Evolutionary conservation across 2,113 vertebrate genomes (phyloP).

Genomic region (Hyperopisus bebe): DNA sequence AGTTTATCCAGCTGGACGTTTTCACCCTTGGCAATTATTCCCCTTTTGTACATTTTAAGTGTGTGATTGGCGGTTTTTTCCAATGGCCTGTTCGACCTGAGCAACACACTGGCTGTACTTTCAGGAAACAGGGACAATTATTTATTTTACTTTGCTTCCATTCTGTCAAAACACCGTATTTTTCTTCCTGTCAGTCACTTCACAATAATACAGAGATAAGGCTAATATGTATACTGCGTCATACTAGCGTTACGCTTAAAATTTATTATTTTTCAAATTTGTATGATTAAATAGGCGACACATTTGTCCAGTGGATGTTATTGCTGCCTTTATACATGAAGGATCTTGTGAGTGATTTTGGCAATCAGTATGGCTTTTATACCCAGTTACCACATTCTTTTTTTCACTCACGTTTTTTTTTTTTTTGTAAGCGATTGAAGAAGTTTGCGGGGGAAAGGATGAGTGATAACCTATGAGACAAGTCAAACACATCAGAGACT

Average conservation of each 20-base stretch:
- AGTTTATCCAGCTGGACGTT: constrained; percentile 54
- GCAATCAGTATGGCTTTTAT: background rate
- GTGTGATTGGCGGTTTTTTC: constrained; percentile 28
- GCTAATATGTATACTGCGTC: background rate
- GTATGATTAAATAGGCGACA: background rate
- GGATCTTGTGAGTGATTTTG: background rate
- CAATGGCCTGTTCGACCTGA: constrained; percentile 18
- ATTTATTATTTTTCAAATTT: background rate
- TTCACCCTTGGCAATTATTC: constrained; percentile 32
- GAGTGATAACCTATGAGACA: background rate
- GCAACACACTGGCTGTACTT: constrained; percentile 18
- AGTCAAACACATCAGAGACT: background rate
- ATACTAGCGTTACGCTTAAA: background rate
- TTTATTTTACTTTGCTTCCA: constrained; percentile 31
- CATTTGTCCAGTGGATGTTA: background rate
- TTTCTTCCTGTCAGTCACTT: constrained; percentile 26
- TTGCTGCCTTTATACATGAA: background rate
- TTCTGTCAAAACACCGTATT: constrained; percentile 18
- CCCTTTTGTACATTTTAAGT: background rate
- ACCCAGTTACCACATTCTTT: background rate
- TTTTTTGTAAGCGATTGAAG: background rate
- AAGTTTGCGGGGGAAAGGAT: background rate
- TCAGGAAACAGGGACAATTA: constrained; percentile 36
- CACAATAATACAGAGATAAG: background rate
- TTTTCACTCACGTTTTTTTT: background rate